Evolutionary conservation across 2,113 vertebrate species (phyloP), one percentile per base, ranked within the genome.

Genomic region (Morone saxatilis): DNA sequence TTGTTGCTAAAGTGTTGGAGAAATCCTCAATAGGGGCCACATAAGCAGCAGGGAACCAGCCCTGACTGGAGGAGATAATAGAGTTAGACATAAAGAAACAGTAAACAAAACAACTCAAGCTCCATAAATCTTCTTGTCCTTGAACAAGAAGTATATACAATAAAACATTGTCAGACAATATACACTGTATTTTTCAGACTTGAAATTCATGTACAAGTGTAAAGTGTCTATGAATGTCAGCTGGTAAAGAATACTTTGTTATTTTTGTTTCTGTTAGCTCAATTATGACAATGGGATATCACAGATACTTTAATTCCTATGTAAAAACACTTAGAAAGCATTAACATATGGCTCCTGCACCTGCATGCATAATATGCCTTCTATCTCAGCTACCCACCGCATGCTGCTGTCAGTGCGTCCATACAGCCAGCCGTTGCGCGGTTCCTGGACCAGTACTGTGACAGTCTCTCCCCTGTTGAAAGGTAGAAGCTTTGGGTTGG

Each of bases 21-120:
- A 91, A 86, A 25, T 95, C 94, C 53, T 94, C 96, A 66, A 96
- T 4, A 25, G 96, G 90, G 67, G 96, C 96, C 75, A 98, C 97
- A 2, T 97, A 99, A 31, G 97, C 97, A 85, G 97, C 97, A 0
- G 98, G 98, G 84, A 99, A 99, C 98, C 98, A 99, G 90, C 98
- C 98, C 0, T 97, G 96, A 48, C 98, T 99, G 93, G 10, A 76
- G 5, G 78, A 78, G 11, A 47, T 1, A 53, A 51, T 50, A 81
- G 14, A 83, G 48, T 78, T 4, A 45, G 14, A 80, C 12, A 51
- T 60, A 6, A 81, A 12, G 4, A 13, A 69, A 72, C 10, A 69
- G 36, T 5, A 41, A 25, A 45, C n/a, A 10, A 20, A 54, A 47
- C 3, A 62, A 4, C 14, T 25, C 4, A 6, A 22, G 43, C 8